Conservation (phyloP, 2,797 vertebrate species). For the Acrocephalus scirpaceus region DNA sequence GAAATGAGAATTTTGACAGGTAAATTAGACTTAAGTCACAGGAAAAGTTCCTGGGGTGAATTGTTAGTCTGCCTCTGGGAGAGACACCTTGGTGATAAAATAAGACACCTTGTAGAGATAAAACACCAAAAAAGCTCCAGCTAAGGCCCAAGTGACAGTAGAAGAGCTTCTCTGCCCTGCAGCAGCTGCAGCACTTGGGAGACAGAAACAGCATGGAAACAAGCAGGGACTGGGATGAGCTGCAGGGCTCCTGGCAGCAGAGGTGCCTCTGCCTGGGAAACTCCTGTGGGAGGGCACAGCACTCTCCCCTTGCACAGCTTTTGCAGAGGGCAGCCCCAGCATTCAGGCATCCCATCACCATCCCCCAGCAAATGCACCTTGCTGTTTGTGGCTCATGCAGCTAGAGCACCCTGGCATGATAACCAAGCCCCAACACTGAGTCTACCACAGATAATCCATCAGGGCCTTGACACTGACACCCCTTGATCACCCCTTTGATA, state of each 20-base stretch:
- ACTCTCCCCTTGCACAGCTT: rapidly evolving
- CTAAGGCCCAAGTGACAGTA: neutral
- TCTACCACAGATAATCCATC: neutral
- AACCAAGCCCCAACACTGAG: neutral
- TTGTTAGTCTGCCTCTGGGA: neutral
- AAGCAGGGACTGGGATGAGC: neutral
- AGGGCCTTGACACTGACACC: neutral
- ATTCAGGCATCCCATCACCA: neutral
- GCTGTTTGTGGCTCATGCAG: neutral
- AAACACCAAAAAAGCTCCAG: neutral
- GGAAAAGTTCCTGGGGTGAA: neutral
- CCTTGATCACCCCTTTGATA: neutral
- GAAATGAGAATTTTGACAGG: neutral
- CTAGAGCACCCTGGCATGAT: neutral
- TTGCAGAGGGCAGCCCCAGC: neutral
- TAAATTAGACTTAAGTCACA: neutral
- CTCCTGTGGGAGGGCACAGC: neutral
- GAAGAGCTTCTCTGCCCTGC: neutral
- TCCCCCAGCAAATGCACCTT: neutral
- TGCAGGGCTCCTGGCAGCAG: neutral
- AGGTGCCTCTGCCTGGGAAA: neutral
- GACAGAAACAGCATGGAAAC: neutral
- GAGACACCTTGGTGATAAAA: neutral
- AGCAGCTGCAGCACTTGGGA: neutral
- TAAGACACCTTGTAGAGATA: neutral